Conservation (phyloP, 2,888 invertebrate genomes). For the Drosophila nr. perissopoda region DNA sequence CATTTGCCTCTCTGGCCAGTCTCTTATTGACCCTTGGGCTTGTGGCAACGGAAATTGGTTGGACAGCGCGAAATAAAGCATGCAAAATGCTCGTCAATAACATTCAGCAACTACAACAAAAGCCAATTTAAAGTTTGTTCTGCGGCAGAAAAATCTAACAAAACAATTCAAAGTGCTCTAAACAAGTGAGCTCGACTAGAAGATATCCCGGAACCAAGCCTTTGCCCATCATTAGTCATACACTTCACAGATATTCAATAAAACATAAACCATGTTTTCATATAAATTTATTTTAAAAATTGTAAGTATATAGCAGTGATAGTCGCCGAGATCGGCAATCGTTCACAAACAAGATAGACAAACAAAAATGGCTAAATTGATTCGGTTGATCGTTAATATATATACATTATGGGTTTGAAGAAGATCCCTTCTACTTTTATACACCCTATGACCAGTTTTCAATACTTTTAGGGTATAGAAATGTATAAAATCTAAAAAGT, state of each 20-base stretch:
- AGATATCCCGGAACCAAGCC: not conserved
- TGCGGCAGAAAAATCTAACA: constrained; percentile 19
- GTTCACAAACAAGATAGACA: not conserved
- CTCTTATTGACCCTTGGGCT: constrained; percentile 52
- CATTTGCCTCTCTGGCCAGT: constrained; percentile 14
- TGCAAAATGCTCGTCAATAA: constrained; percentile 71
- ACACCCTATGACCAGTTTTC: not conserved
- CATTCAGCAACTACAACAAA: constrained; percentile 59
- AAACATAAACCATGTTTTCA: not conserved
- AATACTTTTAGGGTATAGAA: not conserved
- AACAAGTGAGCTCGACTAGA: not conserved
- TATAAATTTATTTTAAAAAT: not conserved
- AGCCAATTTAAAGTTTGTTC: constrained; percentile 69
- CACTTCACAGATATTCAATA: not conserved
- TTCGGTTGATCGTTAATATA: not conserved
- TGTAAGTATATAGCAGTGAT: not conserved
- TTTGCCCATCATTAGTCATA: not conserved
- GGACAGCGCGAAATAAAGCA: constrained; percentile 74
- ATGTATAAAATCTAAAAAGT: constrained; percentile 1
- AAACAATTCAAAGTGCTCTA: not conserved
- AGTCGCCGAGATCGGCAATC: not conserved
- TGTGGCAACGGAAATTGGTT: constrained; percentile 75
- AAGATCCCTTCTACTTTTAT: not conserved
- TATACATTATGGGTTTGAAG: not conserved
- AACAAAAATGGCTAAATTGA: not conserved